Percentiles rank a stretch among this genome's conserved stretches.
These are phyloP conservation scores for Hippocampus barbouri DNA, from an alignment of 2,113 vertebrate species.

Conservation along the genomic window DNA sequence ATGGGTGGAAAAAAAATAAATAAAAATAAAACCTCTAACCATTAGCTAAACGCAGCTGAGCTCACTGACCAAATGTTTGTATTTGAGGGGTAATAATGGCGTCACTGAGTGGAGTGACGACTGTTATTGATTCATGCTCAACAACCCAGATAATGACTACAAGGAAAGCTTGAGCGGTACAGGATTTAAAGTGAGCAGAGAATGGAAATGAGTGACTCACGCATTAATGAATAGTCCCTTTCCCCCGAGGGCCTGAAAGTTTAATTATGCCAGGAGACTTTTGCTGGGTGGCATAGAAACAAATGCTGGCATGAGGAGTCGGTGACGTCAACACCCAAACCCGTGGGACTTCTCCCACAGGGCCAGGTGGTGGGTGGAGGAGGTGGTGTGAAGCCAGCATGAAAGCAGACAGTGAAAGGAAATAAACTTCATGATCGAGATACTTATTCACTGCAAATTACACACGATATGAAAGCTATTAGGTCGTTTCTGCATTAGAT, in stretches of 20 bases:
- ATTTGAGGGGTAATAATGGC: slow-evolving; percentile 12
- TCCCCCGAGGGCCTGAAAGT: slow-evolving; percentile 21
- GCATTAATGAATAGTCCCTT: slow-evolving; percentile 32
- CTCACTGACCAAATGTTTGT: slow-evolving; percentile 1
- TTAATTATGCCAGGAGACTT: slow-evolving; percentile 49
- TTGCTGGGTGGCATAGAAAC: slow-evolving; percentile 52
- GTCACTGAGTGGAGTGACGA: neutral
- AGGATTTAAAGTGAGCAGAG: slow-evolving; percentile 13
- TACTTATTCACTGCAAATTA: neutral
- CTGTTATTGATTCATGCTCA: neutral
- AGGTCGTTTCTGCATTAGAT: neutral
- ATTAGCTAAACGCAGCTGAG: neutral
- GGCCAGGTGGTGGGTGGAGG: slow-evolving; percentile 29
- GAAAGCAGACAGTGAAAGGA: slow-evolving; percentile 18
- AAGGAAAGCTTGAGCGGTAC: slow-evolving; percentile 3
- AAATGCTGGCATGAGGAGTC: slow-evolving; percentile 36
- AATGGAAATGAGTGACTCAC: slow-evolving; percentile 38
- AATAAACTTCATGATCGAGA: neutral
- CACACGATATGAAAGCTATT: neutral
- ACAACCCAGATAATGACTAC: neutral
- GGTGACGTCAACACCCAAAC: slow-evolving; percentile 38
- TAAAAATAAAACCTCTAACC: neutral
- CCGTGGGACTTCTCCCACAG: slow-evolving; percentile 43
- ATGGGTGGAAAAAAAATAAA: neutral
- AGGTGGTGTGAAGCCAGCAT: slow-evolving; percentile 36